Percentiles rank a stretch among this genome's conserved stretches.
Evolutionary conservation across 2,113 vertebrate species (phyloP).

Genomic region (Cyanocitta stelleri): DNA sequence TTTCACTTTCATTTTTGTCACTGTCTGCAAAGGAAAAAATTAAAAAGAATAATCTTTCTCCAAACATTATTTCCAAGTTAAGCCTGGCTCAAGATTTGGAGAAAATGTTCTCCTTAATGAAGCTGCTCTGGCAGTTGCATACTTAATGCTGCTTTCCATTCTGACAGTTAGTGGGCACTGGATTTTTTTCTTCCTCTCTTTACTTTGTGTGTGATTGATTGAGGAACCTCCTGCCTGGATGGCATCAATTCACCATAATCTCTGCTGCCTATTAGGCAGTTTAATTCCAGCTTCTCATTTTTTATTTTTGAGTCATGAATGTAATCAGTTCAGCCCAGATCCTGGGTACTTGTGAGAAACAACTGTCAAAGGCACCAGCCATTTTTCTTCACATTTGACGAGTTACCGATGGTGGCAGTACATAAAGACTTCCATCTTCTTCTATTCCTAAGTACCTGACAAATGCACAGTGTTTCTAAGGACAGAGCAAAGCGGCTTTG

Average conservation of each 20-base stretch:
- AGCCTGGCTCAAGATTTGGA: neutral
- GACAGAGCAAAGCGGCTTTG: neutral
- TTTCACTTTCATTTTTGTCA: neutral
- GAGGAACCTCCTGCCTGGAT: neutral
- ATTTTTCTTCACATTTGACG: constrained; percentile 24
- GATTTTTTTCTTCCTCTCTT: neutral
- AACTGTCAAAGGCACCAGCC: neutral
- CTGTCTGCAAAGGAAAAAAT: constrained; percentile 20
- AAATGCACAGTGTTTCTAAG: neutral
- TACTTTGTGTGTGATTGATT: neutral
- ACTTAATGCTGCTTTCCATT: neutral
- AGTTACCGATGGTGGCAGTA: neutral
- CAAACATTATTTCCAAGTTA: neutral
- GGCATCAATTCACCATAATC: neutral
- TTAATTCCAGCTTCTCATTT: constrained; percentile 23
- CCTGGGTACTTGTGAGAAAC: constrained; percentile 10
- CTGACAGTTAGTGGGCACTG: neutral
- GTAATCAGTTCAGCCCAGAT: constrained; percentile 20
- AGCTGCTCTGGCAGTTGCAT: neutral
- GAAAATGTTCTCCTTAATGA: neutral
- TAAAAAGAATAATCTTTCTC: neutral
- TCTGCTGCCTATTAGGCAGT: neutral
- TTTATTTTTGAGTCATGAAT: constrained; percentile 16
- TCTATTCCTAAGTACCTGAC: neutral
- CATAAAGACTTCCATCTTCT: constrained; percentile 23